Evolutionary conservation across 1,140 invertebrate species (phyloP), one percentile per base, ranked within the genome.

Genomic region (Caenorhabditis latens): DNA sequence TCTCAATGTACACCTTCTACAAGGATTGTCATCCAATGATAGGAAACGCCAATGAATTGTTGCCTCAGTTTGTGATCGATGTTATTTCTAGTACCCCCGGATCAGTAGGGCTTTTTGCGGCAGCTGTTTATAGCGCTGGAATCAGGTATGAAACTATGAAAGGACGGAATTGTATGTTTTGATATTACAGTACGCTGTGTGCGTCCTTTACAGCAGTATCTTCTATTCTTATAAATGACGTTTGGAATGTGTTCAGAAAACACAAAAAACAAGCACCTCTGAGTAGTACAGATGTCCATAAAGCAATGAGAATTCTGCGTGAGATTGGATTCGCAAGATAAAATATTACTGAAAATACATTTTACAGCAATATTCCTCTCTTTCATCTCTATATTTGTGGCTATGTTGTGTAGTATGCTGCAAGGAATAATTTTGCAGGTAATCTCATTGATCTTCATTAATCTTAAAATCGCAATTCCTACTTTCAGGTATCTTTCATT

Each of bases 191-290:
- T 63, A 91, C 90, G 14, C 79, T 91, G 0, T 91, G 90, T 5
- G 87, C 87, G 11, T 82, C 89, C 1, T 91, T 91, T 67, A 88
- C 90, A 50, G 90, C 90, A 0, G 43, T 91, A 3, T 90, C 89
- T 16, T 85, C 89, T 19, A 88, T 91, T 14, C 19, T 89, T 9
- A 75, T 91, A 19, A 90, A 88, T 53, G 90, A 91, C 57, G 63
- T 91, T 16, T 71, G 91, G 24, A 85, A 87, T 40, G 43, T 79
- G 8, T 43, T 75, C 9, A 32, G 89, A 19, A 43, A 67, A 19
- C 67, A 75, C 9, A 58, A 53, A 13, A 24, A 53, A 21, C n/a
- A 40, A 21, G 19, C 57, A 24, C 24, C 53, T 11, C n/a, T 79
- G 3, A 32, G 65, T 7, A 46, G 21, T 43, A 1, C 84, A n/a